These are phyloP conservation scores for Triplophysa tibetana DNA, from an alignment of 2,113 vertebrate genomes.

Conservation along the genomic window DNA sequence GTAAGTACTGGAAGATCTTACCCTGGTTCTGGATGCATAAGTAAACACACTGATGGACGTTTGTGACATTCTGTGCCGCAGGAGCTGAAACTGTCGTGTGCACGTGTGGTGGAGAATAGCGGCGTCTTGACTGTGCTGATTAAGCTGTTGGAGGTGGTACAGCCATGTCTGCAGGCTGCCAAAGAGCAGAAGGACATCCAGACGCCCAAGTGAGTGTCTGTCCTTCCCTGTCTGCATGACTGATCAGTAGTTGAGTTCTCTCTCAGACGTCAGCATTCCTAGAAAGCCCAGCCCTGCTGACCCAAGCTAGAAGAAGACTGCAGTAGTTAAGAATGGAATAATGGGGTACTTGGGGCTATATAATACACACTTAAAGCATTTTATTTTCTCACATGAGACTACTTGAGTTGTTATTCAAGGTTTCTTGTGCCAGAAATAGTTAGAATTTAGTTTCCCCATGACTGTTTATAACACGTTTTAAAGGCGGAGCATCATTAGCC, in stretches of 20 bases:
- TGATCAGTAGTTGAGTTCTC: neutral
- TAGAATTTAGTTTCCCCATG: too few relatives aligned
- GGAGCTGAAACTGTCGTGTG: constrained; percentile 90
- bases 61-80: constrained; percentile 51
- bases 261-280: constrained; percentile 25
- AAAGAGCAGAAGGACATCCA: constrained; percentile 94
- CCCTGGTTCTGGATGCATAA: neutral
- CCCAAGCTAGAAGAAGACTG: neutral
- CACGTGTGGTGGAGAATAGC: constrained; percentile 87
- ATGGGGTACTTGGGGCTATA: neutral
- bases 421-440: too few relatives aligned
- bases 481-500: too few relatives aligned
- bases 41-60: neutral
- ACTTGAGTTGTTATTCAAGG: too few relatives aligned
- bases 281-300: constrained; percentile 11
- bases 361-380: neutral
- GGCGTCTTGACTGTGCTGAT: constrained; percentile 89
- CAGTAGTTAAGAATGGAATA: neutral
- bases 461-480: too few relatives aligned
- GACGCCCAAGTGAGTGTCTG: constrained; percentile 86
- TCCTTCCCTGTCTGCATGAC: neutral
- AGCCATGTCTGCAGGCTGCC: constrained; percentile 89
- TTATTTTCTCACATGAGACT: neutral
- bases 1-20: neutral
- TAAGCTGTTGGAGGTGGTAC: constrained; percentile 91